phyloP scores from a whole-genome alignment of 2,888 invertebrate species.

The Nemotelus pantherinus region DNA sequence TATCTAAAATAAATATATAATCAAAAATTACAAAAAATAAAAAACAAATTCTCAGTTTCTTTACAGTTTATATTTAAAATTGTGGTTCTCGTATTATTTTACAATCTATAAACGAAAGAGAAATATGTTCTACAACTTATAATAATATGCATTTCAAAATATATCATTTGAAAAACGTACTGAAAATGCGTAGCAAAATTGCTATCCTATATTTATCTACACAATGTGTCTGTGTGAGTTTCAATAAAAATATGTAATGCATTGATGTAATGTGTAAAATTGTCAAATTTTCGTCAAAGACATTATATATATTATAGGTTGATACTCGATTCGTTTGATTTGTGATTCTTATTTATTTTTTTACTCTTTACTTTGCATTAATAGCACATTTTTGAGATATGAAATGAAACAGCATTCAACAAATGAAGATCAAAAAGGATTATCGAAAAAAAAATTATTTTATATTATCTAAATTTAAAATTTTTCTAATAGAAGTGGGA shows the following conservation, averaged over 20 bases:
- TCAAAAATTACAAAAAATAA: not conserved
- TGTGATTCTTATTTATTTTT: not conserved
- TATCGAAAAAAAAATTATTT: not conserved
- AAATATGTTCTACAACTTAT: slow-evolving; percentile 18
- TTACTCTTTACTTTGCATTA: not conserved
- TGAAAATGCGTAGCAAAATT: too few relatives aligned
- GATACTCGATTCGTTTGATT: not conserved
- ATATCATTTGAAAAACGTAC: not conserved
- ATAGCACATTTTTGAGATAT: not conserved
- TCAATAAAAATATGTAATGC: too few relatives aligned
- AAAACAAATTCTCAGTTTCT: slow-evolving; percentile 28
- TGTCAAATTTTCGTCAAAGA: too few relatives aligned
- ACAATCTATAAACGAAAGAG: slow-evolving; percentile 35
- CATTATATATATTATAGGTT: too few relatives aligned
- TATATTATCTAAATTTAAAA: not conserved
- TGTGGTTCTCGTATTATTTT: slow-evolving; percentile 21
- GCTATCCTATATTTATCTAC: too few relatives aligned
- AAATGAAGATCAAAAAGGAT: not conserved
- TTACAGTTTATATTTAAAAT: slow-evolving; percentile 36
- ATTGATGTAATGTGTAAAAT: too few relatives aligned
- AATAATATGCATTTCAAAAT: slow-evolving; percentile 10
- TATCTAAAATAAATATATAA: not conserved
- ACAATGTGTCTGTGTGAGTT: too few relatives aligned
- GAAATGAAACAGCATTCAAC: not conserved
- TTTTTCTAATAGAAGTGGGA: not conserved